Conservation (phyloP, 2,888 invertebrate species). For the Hartigia nigra region DNA sequence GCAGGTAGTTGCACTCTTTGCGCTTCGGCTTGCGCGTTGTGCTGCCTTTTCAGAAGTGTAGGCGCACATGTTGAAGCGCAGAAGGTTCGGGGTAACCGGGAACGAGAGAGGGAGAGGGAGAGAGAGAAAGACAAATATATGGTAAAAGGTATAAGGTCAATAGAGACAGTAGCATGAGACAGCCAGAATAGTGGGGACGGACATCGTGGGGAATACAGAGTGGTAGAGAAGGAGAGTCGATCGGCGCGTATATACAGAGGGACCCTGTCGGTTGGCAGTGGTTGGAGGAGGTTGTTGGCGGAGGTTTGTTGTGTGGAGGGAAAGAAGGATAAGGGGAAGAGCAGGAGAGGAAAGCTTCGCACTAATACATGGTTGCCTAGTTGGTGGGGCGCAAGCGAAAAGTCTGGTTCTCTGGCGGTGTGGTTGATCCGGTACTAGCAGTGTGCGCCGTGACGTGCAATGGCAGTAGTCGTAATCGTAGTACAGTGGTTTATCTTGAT, state of each 20-base stretch:
- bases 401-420: slow-evolving; percentile 43
- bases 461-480: slow-evolving; percentile 50
- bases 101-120: slow-evolving; percentile 9
- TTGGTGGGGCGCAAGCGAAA: slow-evolving; percentile 31
- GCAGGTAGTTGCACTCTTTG: too few species aligned
- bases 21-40: too few species aligned
- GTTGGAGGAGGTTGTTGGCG: too few species aligned
- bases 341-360: too few species aligned
- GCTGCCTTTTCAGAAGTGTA: neutral
- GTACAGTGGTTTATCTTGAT: slow-evolving; percentile 47
- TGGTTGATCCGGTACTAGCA: slow-evolving; percentile 45
- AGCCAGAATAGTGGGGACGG: too few species aligned
- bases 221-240: slow-evolving; percentile 1
- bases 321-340: too few species aligned
- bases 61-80: slow-evolving; percentile 11
- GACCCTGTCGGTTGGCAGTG: too few species aligned
- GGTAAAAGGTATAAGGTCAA: too few species aligned
- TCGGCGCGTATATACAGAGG: slow-evolving; percentile 17
- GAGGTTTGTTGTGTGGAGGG: too few species aligned
- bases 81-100: slow-evolving; percentile 5
- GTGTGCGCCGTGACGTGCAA: slow-evolving; percentile 51
- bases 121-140: neutral
- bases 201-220: too few species aligned
- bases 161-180: too few species aligned
- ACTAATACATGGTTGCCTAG: slow-evolving; percentile 2